These are phyloP conservation scores for Callitettix versicolor DNA, from an alignment of 1,140 invertebrate species.

Conservation along the genomic window DNA sequence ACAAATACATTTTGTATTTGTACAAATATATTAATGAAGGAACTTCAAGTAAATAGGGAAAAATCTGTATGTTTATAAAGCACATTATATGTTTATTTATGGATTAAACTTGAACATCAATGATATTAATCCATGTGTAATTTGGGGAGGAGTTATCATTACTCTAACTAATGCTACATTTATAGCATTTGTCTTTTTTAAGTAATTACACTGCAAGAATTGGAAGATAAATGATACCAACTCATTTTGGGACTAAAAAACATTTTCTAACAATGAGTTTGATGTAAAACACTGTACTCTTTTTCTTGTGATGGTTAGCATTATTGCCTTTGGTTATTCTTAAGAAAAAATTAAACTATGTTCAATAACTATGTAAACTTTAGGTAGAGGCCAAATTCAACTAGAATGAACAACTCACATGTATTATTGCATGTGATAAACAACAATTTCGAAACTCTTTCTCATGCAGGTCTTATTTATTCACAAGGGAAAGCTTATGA, in stretches of 20 bases:
- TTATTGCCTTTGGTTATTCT: constrained; percentile 8
- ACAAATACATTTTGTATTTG: constrained; percentile 2
- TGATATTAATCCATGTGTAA: constrained; percentile 4
- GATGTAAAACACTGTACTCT: constrained; percentile 5
- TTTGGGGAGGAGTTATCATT: constrained; percentile 7
- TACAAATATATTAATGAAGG: neutral
- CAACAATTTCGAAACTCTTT: neutral
- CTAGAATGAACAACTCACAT: neutral
- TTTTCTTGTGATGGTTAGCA: neutral
- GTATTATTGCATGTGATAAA: neutral
- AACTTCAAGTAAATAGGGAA: neutral
- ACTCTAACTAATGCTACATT: neutral
- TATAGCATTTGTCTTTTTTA: neutral
- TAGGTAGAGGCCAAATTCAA: neutral
- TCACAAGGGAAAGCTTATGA: neutral
- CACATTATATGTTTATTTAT: neutral
- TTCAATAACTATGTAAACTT: neutral
- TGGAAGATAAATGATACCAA: neutral
- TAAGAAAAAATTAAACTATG: neutral
- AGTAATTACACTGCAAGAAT: neutral
- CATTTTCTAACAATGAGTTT: neutral
- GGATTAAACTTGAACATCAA: neutral
- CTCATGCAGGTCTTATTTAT: neutral
- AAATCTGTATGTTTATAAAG: neutral
- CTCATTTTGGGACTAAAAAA: neutral